These are phyloP conservation scores for Neodontobutis hainanensis DNA, from an alignment of 2,113 vertebrate genomes.

Conservation along the genomic window DNA sequence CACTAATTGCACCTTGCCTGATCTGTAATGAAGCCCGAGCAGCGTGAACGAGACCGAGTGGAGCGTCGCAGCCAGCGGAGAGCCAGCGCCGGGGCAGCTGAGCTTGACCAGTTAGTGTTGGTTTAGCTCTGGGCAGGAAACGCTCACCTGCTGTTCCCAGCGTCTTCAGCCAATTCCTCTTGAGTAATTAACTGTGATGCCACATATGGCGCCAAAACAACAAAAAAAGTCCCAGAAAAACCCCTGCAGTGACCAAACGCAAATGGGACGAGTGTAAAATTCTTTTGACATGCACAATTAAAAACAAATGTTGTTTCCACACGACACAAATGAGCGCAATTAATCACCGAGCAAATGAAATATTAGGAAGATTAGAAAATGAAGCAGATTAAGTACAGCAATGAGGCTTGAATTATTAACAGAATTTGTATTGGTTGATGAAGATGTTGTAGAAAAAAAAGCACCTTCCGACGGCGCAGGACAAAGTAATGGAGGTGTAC, in stretches of 20 bases:
- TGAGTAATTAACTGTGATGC: slow-evolving; percentile 72
- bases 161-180: slow-evolving; percentile 69
- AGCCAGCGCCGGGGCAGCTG: slow-evolving; percentile 50
- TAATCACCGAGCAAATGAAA: slow-evolving; percentile 72
- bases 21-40: slow-evolving; percentile 74
- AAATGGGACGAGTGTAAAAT: slow-evolving; percentile 56
- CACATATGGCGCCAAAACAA: slow-evolving; percentile 64
- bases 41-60: slow-evolving; percentile 55
- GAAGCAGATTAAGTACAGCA: slow-evolving; percentile 72
- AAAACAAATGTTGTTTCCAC: slow-evolving; percentile 70
- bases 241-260: slow-evolving; percentile 52
- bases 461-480: slow-evolving; percentile 27
- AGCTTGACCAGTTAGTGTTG: slow-evolving; percentile 71
- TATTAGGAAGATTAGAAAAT: slow-evolving; percentile 71
- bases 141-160: slow-evolving; percentile 69
- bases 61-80: slow-evolving; percentile 38
- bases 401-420: slow-evolving; percentile 76
- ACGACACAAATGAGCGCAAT: slow-evolving; percentile 64
- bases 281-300: slow-evolving; percentile 71
- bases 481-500: slow-evolving; percentile 38
- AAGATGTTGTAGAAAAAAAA: slow-evolving; percentile 38
- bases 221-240: slow-evolving; percentile 10
- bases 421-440: slow-evolving; percentile 60
- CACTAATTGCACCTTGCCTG: slow-evolving; percentile 77
- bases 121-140: slow-evolving; percentile 69